Percentiles rank a stretch among this genome's conserved stretches.
These are phyloP conservation scores for Oxyscelio sp. DNA, from an alignment of 2,888 invertebrate genomes.

Conservation along the genomic window DNA sequence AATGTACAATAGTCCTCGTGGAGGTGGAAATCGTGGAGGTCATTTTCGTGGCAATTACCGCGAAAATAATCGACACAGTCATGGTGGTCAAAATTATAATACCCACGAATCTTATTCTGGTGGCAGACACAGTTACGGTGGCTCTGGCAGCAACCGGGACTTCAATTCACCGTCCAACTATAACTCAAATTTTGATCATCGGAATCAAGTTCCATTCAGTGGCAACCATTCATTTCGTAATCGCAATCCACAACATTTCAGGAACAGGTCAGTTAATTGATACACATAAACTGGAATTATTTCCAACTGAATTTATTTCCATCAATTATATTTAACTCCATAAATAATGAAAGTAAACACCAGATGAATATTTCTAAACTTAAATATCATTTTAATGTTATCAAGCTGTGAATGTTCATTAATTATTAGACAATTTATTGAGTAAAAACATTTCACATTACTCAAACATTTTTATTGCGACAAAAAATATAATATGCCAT, in stretches of 20 bases:
- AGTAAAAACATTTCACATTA: too few species aligned
- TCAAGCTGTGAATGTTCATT: too few species aligned
- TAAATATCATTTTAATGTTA: too few species aligned
- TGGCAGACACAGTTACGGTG: slow-evolving; percentile 84
- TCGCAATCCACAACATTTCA: slow-evolving; percentile 84
- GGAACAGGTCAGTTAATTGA: slow-evolving; percentile 76
- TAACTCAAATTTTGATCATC: slow-evolving; percentile 83
- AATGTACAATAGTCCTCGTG: slow-evolving; percentile 91
- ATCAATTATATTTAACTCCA: too few species aligned
- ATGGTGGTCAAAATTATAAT: slow-evolving; percentile 88
- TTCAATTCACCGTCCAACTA: slow-evolving; percentile 83
- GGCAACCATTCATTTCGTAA: slow-evolving; percentile 83
- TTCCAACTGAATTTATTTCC: too few species aligned
- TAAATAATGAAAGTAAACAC: too few species aligned
- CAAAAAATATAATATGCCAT: too few species aligned
- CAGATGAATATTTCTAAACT: too few species aligned
- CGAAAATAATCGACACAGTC: slow-evolving; percentile 83
- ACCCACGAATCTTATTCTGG: slow-evolving; percentile 88
- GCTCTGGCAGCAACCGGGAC: slow-evolving; percentile 81
- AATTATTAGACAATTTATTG: too few species aligned
- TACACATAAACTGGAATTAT: too few species aligned
- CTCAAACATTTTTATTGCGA: too few species aligned
- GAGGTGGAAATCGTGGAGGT: slow-evolving; percentile 87
- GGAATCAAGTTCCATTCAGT: slow-evolving; percentile 80
- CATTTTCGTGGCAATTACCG: slow-evolving; percentile 84